Evolutionary conservation across 2,113 vertebrate genomes (phyloP).

Genomic region (Toxotes jaculatrix): DNA sequence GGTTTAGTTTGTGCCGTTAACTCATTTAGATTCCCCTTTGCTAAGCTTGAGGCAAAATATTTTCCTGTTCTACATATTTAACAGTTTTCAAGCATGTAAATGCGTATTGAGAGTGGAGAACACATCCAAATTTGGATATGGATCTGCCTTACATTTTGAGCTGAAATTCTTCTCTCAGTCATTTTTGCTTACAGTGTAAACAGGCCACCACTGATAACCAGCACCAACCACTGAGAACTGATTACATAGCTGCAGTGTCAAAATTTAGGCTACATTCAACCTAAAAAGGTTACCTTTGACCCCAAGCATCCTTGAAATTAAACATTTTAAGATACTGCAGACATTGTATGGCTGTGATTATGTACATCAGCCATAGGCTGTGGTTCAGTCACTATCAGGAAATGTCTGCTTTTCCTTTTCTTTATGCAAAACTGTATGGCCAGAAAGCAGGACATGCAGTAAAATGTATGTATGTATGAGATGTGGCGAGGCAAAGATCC

Average conservation of each 20-base stretch:
- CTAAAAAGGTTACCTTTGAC: neutral
- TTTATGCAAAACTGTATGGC: neutral
- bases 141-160: neutral
- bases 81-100: neutral
- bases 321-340: neutral
- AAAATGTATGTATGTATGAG: conserved; percentile 27
- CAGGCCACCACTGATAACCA: neutral
- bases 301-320: neutral
- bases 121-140: neutral
- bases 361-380: neutral
- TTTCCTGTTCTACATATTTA: neutral
- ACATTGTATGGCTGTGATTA: neutral
- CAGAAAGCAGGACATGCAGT: conserved; percentile 2
- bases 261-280: too few relatives aligned
- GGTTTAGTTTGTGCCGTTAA: neutral
- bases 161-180: neutral
- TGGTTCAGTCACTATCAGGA: conserved; percentile 3
- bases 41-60: conserved; percentile 4
- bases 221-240: neutral
- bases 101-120: neutral
- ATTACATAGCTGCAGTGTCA: neutral
- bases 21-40: neutral
- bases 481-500: conserved; percentile 1
- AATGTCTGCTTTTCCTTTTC: neutral
- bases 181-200: neutral